Evolutionary conservation across 92 coral and sea anemone species (phyloP).

Genomic region (Siderastrea siderea): DNA sequence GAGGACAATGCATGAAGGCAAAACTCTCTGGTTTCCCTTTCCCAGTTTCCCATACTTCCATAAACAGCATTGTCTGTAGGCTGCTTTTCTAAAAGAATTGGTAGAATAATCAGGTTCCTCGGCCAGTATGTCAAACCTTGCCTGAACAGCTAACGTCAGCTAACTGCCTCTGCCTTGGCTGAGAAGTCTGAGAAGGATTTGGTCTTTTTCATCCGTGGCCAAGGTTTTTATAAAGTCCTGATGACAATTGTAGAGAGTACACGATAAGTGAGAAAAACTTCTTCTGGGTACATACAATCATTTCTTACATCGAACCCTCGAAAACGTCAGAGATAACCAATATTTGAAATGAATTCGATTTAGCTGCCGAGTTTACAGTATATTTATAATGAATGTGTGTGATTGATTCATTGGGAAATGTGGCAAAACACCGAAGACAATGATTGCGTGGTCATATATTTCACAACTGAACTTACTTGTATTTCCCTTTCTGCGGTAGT

Average conservation of each 20-base stretch:
- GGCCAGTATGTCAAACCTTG: conserved; percentile 75
- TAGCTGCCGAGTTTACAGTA: conserved; percentile 9
- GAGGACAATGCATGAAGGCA: conserved; percentile 70
- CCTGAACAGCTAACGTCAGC: conserved; percentile 63
- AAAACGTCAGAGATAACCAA: background rate
- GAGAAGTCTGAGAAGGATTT: conserved; percentile 16
- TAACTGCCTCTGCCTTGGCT: conserved; percentile 47
- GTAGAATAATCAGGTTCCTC: conserved; percentile 66
- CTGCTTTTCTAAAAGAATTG: conserved; percentile 67
- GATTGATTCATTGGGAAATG: conserved; percentile 32
- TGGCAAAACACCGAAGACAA: conserved; percentile 25
- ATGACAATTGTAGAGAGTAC: no score
- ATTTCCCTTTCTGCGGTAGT: background rate
- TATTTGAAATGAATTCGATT: conserved; percentile 27
- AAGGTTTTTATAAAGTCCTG: conserved; percentile 28
- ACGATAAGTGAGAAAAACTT: no score
- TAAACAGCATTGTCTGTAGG: conserved; percentile 69
- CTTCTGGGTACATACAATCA: no score
- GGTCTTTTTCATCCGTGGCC: conserved; percentile 28
- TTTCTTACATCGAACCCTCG: no score
- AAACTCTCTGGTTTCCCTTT: conserved; percentile 57
- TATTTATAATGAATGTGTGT: background rate
- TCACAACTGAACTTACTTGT: conserved; percentile 14
- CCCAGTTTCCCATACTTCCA: conserved; percentile 73
- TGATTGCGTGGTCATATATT: conserved; percentile 6